Evolutionary conservation across 2,113 vertebrate species (phyloP), one percentile per base, ranked within the genome.

Genomic region (Engystomops pustulosus): DNA sequence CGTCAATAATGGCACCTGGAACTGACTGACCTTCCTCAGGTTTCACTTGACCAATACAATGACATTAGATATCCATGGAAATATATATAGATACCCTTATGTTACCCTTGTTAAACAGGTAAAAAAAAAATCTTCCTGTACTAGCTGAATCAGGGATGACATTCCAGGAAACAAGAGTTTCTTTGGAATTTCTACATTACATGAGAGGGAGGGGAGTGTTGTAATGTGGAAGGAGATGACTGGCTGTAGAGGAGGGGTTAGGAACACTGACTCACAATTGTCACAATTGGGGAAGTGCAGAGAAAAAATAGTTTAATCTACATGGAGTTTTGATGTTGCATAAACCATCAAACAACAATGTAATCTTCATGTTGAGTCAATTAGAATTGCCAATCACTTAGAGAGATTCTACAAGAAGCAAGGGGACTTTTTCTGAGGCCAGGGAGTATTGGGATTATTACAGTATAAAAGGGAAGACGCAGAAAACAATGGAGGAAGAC

Each of bases 401-500:
- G 49, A 27, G 58, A 62, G 58, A 62, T 27, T 30, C 12, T 30
- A 30, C 25, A 62, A 62, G 25, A 62, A 71, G 38, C 20, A 7
- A 6, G 44, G 70, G 70, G 70, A 74, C 70, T 74, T 74, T 74
- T 15, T 74, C 41, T 27, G 20, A 27, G 15, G 4, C 1, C 32
- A 68, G 62, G 14, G 32, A 34, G n/a, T n/a, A 68, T 14, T 30
- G 1, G 38, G 69, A 23, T 45, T 25, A 25, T 27, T 18, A 47
- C 69, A n/a, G 11, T 25, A 72, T 20, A 75, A 51, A 27, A 20
- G 44, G 7, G 71, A 75, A 75, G 71, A 75, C 49, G 71, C 1
- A 18, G 15, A 75, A 69, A 12, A 10, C 15, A 18, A 44, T 1
- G 17, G 71, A 51, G 67, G 34, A 69, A 11, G 70, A 41, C 5